Percentiles rank a stretch among this genome's conserved stretches.
Conservation (phyloP, 2,113 vertebrate species). For the Siniperca knerii region DNA sequence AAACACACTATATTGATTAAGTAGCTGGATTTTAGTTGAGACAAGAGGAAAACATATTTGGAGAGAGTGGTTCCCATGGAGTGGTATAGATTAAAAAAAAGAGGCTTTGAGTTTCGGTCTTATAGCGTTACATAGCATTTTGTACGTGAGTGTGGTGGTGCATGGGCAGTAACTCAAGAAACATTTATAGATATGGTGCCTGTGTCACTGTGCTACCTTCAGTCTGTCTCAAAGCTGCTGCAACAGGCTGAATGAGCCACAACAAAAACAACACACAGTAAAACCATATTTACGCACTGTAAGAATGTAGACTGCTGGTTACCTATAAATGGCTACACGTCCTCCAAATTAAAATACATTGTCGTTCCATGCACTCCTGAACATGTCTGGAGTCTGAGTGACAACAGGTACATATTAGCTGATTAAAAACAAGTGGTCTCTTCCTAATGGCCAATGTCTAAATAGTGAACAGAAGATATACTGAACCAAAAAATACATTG, state of each 20-base stretch:
- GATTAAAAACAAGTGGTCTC: not conserved
- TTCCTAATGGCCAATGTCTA: not conserved
- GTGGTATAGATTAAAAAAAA: not conserved
- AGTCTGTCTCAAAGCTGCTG: slow-evolving; percentile 18
- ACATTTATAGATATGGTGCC: slow-evolving; percentile 33
- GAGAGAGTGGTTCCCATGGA: not conserved
- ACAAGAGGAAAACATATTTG: slow-evolving; percentile 1
- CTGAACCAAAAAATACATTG: not conserved
- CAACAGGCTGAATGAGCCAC: not conserved
- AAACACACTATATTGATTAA: not conserved
- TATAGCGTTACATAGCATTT: not conserved
- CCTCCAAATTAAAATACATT: not conserved
- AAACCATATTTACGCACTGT: not conserved
- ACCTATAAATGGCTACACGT: not conserved
- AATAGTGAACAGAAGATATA: not conserved
- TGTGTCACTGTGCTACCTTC: not conserved
- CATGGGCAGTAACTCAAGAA: slow-evolving; percentile 13
- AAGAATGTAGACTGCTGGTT: not conserved
- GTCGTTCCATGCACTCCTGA: not conserved
- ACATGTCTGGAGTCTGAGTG: no score
- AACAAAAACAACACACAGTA: not conserved
- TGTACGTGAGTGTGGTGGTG: not conserved
- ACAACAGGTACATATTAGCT: no score
- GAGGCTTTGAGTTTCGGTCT: not conserved
- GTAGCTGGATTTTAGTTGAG: not conserved